Evolutionary conservation across 1,140 invertebrate species (phyloP).

Genomic region (Zophobas atratus): DNA sequence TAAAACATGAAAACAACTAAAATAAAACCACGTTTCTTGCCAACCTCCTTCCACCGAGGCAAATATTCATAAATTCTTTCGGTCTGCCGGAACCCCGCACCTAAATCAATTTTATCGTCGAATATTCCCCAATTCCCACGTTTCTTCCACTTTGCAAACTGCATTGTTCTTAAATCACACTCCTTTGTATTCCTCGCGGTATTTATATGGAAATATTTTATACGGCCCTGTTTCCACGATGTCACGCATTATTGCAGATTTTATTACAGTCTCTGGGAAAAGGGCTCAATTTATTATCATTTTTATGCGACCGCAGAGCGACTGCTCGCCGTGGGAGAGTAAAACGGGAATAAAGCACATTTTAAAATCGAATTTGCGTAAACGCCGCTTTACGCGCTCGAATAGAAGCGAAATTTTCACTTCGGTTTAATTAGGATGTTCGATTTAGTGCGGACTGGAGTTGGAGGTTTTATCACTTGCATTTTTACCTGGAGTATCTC

Average conservation of each 20-base stretch:
- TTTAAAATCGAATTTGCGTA: not conserved
- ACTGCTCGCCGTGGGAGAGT: no score
- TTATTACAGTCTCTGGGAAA: not conserved
- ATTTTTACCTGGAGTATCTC: conserved; percentile 18
- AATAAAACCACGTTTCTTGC: no score
- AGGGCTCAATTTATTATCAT: not conserved
- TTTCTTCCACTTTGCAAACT: not conserved
- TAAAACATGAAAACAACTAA: no score
- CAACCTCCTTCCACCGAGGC: no score
- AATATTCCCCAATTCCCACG: not conserved
- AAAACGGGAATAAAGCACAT: not conserved
- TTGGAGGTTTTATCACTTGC: not conserved
- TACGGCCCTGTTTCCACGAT: not conserved
- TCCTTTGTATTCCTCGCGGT: conserved; percentile 1
- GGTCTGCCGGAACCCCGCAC: not conserved
- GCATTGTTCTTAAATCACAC: not conserved
- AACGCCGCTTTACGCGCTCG: not conserved
- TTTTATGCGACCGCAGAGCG: not conserved
- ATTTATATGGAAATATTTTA: not conserved
- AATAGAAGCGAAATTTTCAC: not conserved
- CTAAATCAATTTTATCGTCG: not conserved
- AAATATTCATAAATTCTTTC: no score
- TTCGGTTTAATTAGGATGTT: not conserved
- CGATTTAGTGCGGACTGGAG: not conserved
- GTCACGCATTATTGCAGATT: not conserved